phyloP scores from a whole-genome alignment of 2,888 invertebrate genomes.

The Allacma fusca region DNA sequence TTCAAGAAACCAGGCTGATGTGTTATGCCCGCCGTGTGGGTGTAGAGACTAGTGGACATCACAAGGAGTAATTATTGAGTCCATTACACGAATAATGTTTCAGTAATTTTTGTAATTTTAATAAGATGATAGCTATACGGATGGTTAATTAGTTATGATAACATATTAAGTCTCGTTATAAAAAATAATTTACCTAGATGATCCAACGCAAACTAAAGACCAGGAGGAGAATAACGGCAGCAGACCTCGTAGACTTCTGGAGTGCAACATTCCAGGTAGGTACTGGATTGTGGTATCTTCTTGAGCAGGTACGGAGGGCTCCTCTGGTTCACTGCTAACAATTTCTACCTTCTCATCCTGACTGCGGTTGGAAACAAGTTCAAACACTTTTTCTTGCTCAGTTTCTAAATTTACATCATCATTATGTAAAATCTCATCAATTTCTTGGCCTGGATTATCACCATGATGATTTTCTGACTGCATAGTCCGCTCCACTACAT shows the following conservation, averaged over 20 bases:
- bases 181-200: constrained; percentile 67
- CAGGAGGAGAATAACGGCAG: constrained; percentile 90
- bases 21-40: constrained; percentile 75
- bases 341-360: not conserved
- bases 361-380: not conserved
- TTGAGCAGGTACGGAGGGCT: not conserved
- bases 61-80: not conserved
- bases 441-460: not conserved
- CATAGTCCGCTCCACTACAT: too few relatives aligned
- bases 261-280: constrained; percentile 88
- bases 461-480: not conserved
- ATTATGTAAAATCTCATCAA: too few relatives aligned
- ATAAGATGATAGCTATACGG: not conserved
- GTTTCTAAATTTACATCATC: not conserved
- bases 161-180: too few relatives aligned
- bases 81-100: not conserved
- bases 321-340: not conserved
- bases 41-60: constrained; percentile 50
- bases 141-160: too few relatives aligned
- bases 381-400: not conserved
- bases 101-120: too few relatives aligned
- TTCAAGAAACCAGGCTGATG: constrained; percentile 92
- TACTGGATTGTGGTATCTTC: constrained; percentile 66
- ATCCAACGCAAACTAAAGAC: constrained; percentile 88
- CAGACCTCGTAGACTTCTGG: constrained; percentile 74